phyloP scores from a whole-genome alignment of 2,888 invertebrate genomes.

The Epinotia brunnichana region DNA sequence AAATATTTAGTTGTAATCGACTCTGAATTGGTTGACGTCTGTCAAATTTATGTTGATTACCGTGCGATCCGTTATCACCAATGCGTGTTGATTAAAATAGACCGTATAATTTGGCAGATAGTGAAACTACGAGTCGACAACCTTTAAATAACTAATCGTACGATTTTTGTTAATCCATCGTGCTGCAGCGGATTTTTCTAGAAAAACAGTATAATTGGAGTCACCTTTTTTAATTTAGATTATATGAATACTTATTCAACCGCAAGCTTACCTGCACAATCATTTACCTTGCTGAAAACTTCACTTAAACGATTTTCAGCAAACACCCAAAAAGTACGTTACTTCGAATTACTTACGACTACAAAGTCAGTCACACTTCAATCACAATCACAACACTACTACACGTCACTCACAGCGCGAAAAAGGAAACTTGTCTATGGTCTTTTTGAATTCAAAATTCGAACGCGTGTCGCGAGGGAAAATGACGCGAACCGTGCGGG shows the following conservation, averaged over 20 bases:
- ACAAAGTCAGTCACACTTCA: slow-evolving; percentile 24
- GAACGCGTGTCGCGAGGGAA: slow-evolving; percentile 55
- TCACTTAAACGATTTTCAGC: slow-evolving; percentile 17
- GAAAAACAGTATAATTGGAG: slow-evolving; percentile 2
- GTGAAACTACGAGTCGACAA: slow-evolving; percentile 41
- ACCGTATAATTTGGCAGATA: slow-evolving; percentile 44
- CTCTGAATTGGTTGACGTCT: slow-evolving; percentile 31
- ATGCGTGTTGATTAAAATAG: slow-evolving; percentile 44
- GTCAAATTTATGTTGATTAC: slow-evolving; percentile 42
- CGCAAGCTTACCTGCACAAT: slow-evolving; percentile 23
- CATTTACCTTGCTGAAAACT: slow-evolving; percentile 16
- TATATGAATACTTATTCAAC: not conserved
- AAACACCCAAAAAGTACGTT: slow-evolving; percentile 20
- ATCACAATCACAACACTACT: slow-evolving; percentile 43
- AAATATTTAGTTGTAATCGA: slow-evolving; percentile 23
- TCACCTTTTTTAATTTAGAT: not conserved
- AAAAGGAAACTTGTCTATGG: slow-evolving; percentile 47
- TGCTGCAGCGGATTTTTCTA: slow-evolving; percentile 31
- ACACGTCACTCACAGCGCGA: slow-evolving; percentile 43
- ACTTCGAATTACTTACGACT: slow-evolving; percentile 3
- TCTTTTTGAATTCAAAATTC: slow-evolving; percentile 49
- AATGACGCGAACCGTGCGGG: slow-evolving; percentile 66
- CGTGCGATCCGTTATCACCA: slow-evolving; percentile 37
- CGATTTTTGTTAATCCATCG: slow-evolving; percentile 23
- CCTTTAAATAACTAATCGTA: slow-evolving; percentile 36